A percentile compares a stretch with the other conserved stretches of the same genome.
phyloP scores from a whole-genome alignment of 1,140 invertebrate genomes.

The Drosophila repletoides region DNA sequence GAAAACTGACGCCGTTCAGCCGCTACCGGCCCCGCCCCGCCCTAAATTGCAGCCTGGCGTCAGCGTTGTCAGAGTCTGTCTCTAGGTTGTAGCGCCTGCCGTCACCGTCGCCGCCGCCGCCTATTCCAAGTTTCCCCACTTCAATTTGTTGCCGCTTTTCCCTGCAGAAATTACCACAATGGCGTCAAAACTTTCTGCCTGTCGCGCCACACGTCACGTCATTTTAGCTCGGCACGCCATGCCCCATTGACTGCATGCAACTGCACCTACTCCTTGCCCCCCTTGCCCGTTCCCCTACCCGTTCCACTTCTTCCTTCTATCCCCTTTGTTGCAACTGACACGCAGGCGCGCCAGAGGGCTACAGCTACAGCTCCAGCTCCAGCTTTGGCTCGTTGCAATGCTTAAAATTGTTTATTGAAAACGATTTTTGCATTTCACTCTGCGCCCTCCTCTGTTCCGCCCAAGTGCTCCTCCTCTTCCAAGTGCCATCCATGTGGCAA shows the following conservation, averaged over 20 bases:
- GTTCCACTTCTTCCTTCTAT: neutral
- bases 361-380: too few relatives aligned
- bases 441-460: neutral
- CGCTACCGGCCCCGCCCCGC: neutral
- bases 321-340: conserved; percentile 22
- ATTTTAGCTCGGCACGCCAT: conserved; percentile 33
- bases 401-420: conserved; percentile 22
- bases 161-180: conserved; percentile 45
- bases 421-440: conserved; percentile 23
- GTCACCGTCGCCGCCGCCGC: neutral
- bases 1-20: conserved; percentile 32
- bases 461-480: too few relatives aligned
- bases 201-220: conserved; percentile 48
- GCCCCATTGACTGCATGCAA: conserved; percentile 14
- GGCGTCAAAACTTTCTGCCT: conserved; percentile 48
- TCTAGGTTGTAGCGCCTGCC: neutral
- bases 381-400: neutral
- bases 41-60: conserved; percentile 26
- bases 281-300: neutral
- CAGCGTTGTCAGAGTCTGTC: neutral
- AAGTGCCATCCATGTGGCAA: conserved; percentile 15
- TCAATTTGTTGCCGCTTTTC: conserved; percentile 27
- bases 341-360: conserved; percentile 50
- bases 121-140: conserved; percentile 5
- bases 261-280: neutral